These are phyloP conservation scores for Chlorops oryzae DNA, from an alignment of 1,140 invertebrate species.

Conservation along the genomic window DNA sequence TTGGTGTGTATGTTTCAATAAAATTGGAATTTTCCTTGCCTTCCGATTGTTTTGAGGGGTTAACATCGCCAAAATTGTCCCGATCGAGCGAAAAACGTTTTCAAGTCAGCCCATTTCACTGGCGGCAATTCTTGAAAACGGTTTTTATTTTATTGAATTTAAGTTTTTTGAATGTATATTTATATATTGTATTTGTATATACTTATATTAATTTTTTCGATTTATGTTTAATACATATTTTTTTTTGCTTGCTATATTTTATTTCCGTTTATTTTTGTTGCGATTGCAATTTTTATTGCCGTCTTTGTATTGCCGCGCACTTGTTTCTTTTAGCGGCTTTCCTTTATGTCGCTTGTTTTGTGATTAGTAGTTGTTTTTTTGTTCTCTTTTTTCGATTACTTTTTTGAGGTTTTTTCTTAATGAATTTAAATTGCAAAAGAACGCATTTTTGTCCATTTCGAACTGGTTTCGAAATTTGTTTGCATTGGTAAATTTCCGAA, in stretches of 20 bases:
- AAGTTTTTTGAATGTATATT: not conserved
- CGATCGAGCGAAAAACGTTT: too few relatives aligned
- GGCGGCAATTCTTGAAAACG: too few relatives aligned
- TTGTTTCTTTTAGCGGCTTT: not conserved
- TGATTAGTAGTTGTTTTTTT: not conserved
- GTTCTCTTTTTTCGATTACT: not conserved
- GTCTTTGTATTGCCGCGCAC: slow-evolving; percentile 3
- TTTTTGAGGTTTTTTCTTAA: not conserved
- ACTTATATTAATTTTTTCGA: slow-evolving; percentile 1
- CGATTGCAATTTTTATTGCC: slow-evolving; percentile 8
- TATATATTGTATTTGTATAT: not conserved
- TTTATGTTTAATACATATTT: not conserved
- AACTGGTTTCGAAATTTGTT: too few relatives aligned
- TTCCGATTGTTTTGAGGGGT: too few relatives aligned
- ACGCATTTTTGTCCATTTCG: too few relatives aligned
- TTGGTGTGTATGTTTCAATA: too few relatives aligned
- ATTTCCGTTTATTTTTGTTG: not conserved
- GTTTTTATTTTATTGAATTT: too few relatives aligned
- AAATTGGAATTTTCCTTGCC: too few relatives aligned
- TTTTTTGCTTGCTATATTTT: not conserved
- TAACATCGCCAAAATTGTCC: too few relatives aligned
- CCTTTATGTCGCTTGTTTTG: too few relatives aligned
- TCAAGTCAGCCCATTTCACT: too few relatives aligned
- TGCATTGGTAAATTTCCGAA: too few relatives aligned
- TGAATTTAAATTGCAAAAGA: not conserved